phyloP scores from a whole-genome alignment of 2,888 invertebrate genomes.

The Geotrupes spiniger region DNA sequence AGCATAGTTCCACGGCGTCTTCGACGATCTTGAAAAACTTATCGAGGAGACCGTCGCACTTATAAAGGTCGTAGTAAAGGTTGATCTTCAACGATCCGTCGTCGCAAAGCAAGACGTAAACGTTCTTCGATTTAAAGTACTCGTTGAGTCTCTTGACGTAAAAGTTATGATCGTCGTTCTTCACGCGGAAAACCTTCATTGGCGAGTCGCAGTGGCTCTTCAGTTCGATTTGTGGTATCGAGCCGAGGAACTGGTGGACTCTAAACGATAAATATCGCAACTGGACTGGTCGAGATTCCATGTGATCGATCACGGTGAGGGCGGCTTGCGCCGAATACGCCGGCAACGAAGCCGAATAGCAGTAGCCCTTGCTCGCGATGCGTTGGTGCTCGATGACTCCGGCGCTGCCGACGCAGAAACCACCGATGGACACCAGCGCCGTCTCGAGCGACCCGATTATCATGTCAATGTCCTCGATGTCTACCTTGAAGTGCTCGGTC shows the following conservation, averaged over 20 bases:
- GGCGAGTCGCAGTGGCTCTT: conserved; percentile 38
- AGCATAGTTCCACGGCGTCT: too few species aligned
- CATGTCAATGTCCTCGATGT: conserved; percentile 73
- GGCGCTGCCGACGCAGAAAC: conserved; percentile 90
- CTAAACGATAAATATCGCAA: conserved; percentile 46
- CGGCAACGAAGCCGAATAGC: conserved; percentile 95
- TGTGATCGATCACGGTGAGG: conserved; percentile 70
- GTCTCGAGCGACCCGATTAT: conserved; percentile 87
- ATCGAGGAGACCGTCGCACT: conserved; percentile 14
- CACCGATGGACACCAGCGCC: conserved; percentile 84
- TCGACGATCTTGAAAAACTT: too few species aligned
- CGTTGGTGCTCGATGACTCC: conserved; percentile 94
- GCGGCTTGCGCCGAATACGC: conserved; percentile 90
- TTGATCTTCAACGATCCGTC: conserved; percentile 36
- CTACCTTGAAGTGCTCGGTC: conserved; percentile 78
- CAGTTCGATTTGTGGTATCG: conserved; percentile 33
- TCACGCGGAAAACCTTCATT: conserved; percentile 39
- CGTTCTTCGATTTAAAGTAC: conserved; percentile 35
- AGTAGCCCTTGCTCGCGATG: conserved; percentile 87
- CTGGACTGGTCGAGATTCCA: conserved; percentile 65
- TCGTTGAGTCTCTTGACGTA: conserved; percentile 28
- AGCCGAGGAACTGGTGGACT: conserved; percentile 35
- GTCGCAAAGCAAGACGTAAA: conserved; percentile 38
- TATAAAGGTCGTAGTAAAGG: conserved; percentile 34
- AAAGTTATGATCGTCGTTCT: conserved; percentile 14